Evolutionary conservation across 2,113 vertebrate genomes (phyloP).

Genomic region (Scortum barcoo): DNA sequence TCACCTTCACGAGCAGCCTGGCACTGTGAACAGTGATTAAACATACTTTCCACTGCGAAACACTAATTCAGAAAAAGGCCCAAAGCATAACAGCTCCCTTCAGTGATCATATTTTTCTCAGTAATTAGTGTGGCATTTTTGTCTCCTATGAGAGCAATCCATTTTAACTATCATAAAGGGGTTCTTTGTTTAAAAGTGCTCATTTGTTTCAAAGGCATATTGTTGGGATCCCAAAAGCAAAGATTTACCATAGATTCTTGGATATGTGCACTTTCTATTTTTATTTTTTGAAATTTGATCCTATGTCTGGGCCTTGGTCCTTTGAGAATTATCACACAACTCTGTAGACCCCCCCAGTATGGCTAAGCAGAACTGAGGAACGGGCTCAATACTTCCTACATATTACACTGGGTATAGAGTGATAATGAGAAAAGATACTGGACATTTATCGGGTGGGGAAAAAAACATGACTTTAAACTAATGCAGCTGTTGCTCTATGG

Average conservation of each 20-base stretch:
- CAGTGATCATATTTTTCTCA: constrained; percentile 73
- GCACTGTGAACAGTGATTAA: constrained; percentile 75
- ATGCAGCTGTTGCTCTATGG: neutral
- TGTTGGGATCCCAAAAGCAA: constrained; percentile 25
- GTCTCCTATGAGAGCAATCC: constrained; percentile 60
- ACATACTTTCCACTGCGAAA: constrained; percentile 60
- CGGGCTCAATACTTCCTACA: neutral
- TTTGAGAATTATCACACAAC: neutral
- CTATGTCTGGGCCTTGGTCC: neutral
- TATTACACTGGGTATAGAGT: neutral
- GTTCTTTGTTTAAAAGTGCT: constrained; percentile 55
- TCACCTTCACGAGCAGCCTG: constrained; percentile 57
- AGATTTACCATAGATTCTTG: constrained; percentile 14
- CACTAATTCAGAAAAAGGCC: constrained; percentile 72
- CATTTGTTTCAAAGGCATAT: constrained; percentile 34
- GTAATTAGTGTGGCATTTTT: constrained; percentile 74
- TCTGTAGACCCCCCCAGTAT: too few species aligned
- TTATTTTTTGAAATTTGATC: neutral
- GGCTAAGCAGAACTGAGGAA: neutral
- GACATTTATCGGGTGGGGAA: neutral
- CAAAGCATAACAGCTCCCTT: constrained; percentile 70
- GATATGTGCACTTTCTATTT: neutral
- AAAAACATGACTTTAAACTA: neutral
- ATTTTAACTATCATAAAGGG: constrained; percentile 49
- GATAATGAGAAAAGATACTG: neutral